Percentiles rank a stretch among this genome's conserved stretches.
Conservation (phyloP, 2,797 vertebrate genomes). For the Sebastes trivittatus region DNA sequence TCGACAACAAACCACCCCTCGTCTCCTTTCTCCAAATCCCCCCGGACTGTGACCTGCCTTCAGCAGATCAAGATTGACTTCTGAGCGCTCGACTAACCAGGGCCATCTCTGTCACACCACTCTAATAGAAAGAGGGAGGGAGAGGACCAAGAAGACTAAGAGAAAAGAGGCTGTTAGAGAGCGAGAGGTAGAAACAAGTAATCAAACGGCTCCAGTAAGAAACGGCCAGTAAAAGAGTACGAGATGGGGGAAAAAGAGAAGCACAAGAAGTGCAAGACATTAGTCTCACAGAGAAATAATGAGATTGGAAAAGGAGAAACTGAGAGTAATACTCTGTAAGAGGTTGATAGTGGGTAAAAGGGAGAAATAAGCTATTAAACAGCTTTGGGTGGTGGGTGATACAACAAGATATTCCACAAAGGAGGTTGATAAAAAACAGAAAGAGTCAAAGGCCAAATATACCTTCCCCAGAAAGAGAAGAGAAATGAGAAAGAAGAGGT, state of each 20-base stretch:
- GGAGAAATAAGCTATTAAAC: neutral
- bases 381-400: neutral
- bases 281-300: slow-evolving; percentile 12
- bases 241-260: neutral
- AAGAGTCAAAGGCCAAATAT: neutral
- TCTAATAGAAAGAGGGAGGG: slow-evolving; percentile 28
- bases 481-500: neutral
- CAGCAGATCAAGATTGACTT: slow-evolving; percentile 24
- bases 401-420: neutral
- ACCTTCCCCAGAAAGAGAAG: neutral
- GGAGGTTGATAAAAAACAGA: neutral
- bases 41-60: neutral
- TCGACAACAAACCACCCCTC: neutral
- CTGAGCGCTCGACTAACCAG: slow-evolving; percentile 21
- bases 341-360: neutral
- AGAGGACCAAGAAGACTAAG: neutral
- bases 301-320: slow-evolving; percentile 3
- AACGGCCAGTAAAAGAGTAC: neutral
- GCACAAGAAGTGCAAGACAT: neutral
- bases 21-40: slow-evolving; percentile 12
- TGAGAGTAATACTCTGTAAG: neutral
- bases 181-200: neutral
- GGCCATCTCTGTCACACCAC: slow-evolving; percentile 30
- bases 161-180: neutral
- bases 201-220: neutral